Percentiles rank a stretch among this genome's conserved stretches.
Conservation (phyloP, 2,888 invertebrate genomes). For the Spisula subtruncata region DNA sequence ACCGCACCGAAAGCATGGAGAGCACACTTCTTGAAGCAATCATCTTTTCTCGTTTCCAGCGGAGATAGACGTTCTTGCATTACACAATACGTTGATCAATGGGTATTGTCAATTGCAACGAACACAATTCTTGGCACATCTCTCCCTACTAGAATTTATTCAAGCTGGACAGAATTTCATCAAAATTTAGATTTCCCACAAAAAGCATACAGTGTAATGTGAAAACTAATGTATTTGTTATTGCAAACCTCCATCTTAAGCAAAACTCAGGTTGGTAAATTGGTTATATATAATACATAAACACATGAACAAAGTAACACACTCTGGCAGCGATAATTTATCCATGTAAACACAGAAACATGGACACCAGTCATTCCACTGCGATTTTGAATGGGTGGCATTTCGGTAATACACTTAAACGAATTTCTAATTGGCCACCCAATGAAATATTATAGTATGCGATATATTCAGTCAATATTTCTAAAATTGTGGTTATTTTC, state of each 20-base stretch:
- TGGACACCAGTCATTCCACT: background rate
- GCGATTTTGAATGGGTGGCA: background rate
- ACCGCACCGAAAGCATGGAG: background rate
- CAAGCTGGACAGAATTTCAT: slow-evolving; percentile 28
- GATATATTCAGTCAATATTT: no score
- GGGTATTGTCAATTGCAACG: background rate
- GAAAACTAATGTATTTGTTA: slow-evolving; percentile 55
- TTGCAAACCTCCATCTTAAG: slow-evolving; percentile 36
- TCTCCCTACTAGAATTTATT: slow-evolving; percentile 34
- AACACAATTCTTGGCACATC: slow-evolving; percentile 34
- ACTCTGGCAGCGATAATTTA: slow-evolving; percentile 14
- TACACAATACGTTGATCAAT: slow-evolving; percentile 36
- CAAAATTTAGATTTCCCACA: slow-evolving; percentile 29
- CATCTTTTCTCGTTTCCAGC: slow-evolving; percentile 25
- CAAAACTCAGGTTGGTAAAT: slow-evolving; percentile 54
- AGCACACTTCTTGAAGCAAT: slow-evolving; percentile 23
- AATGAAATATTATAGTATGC: no score
- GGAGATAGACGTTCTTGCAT: background rate
- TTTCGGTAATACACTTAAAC: no score
- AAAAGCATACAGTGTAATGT: slow-evolving; percentile 46
- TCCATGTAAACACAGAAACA: background rate
- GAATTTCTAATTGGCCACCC: no score
- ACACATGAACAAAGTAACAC: background rate
- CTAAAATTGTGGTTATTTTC: no score
- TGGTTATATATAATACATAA: slow-evolving; percentile 25